Conservation (phyloP, 2,888 invertebrate genomes). For the Pantelozetes paolii region DNA sequence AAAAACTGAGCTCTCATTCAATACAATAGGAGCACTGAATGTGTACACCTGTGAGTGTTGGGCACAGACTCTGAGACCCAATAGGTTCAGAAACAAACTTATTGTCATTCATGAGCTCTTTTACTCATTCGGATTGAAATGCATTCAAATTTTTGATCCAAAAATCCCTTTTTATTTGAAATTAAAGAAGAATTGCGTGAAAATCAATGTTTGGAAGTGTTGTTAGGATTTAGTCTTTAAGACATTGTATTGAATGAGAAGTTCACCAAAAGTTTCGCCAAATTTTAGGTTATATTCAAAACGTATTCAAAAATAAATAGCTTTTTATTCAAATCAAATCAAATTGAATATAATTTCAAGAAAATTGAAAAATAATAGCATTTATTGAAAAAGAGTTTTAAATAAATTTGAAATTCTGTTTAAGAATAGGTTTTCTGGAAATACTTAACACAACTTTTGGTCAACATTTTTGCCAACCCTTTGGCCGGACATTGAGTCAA, state of each 20-base stretch:
- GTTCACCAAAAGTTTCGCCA: too few relatives aligned
- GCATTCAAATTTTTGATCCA: conserved; percentile 14
- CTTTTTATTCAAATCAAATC: neutral
- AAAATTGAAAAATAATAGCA: neutral
- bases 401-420: too few relatives aligned
- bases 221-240: too few relatives aligned
- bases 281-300: neutral
- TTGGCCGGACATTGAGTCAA: too few relatives aligned
- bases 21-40: neutral
- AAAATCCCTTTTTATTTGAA: conserved; percentile 3
- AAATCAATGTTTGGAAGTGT: neutral
- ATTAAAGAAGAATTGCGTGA: conserved; percentile 2
- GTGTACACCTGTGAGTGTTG: neutral
- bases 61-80: conserved; percentile 2
- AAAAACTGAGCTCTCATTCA: conserved; percentile 31
- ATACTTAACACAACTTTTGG: too few relatives aligned
- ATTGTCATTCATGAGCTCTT: conserved; percentile 16
- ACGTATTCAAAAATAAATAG: neutral
- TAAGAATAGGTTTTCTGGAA: too few relatives aligned
- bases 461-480: too few relatives aligned
- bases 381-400: neutral
- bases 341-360: neutral
- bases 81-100: conserved; percentile 22
- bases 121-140: neutral
- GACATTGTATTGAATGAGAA: too few relatives aligned